phyloP scores from a whole-genome alignment of 2,113 vertebrate genomes.

The Picathartes gymnocephalus region DNA sequence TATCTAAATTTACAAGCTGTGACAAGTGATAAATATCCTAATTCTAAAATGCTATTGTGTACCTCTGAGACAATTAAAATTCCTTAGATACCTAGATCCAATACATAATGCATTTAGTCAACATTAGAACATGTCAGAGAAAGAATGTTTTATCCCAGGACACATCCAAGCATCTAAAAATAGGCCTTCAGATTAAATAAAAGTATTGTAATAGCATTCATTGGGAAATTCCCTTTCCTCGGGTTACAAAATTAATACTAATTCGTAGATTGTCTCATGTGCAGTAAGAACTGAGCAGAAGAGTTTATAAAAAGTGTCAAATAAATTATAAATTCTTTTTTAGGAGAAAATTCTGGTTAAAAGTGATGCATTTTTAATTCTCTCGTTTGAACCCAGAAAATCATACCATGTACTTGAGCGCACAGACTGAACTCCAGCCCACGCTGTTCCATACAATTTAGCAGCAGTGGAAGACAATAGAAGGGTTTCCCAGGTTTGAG shows the following conservation, averaged over 20 bases:
- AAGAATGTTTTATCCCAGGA: slow-evolving; percentile 25
- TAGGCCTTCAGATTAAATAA: slow-evolving; percentile 37
- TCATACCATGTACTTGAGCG: background rate
- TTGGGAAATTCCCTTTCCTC: slow-evolving; percentile 34
- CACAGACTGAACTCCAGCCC: background rate
- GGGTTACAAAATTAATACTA: background rate
- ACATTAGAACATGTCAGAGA: slow-evolving; percentile 48
- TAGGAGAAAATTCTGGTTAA: background rate
- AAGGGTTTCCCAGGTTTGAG: background rate
- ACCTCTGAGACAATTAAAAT: slow-evolving; percentile 60
- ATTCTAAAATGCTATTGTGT: slow-evolving; percentile 51
- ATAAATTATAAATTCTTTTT: background rate
- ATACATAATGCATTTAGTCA: slow-evolving; percentile 56
- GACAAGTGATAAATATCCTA: slow-evolving; percentile 62
- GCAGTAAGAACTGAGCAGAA: background rate
- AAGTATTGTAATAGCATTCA: background rate
- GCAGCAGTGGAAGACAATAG: background rate
- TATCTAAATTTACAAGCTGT: slow-evolving; percentile 51
- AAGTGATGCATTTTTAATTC: background rate
- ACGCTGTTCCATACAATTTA: background rate
- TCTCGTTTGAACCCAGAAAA: background rate
- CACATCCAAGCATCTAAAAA: slow-evolving; percentile 42
- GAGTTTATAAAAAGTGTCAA: background rate
- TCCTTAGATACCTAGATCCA: slow-evolving; percentile 52
- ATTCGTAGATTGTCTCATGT: background rate